Conservation (phyloP, 2,113 vertebrate genomes). For the Gallinago undulata region DNA sequence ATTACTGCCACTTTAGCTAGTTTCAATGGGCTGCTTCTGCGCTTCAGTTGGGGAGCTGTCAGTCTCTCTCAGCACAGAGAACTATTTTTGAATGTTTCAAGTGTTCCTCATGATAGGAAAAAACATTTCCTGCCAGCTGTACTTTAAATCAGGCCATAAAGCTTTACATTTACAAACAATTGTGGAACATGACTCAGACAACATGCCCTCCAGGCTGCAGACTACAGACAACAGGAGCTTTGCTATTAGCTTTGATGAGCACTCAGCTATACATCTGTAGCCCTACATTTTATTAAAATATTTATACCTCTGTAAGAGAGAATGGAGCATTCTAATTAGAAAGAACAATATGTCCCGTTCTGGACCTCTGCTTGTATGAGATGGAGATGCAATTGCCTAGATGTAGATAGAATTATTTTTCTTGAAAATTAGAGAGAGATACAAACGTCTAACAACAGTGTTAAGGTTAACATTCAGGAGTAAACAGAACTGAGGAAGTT, state of each 20-base stretch:
- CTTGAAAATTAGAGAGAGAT: neutral
- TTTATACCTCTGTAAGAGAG: neutral
- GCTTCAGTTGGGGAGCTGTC: neutral
- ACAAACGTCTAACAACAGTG: neutral
- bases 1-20: neutral
- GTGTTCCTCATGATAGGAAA: neutral
- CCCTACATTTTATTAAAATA: neutral
- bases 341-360: neutral
- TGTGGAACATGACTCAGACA: neutral
- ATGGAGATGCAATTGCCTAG: neutral
- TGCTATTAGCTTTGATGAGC: neutral
- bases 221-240: neutral
- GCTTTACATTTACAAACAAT: neutral
- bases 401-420: neutral
- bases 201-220: neutral
- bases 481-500: neutral
- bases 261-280: neutral
- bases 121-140: slow-evolving; percentile 12
- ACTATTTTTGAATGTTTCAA: neutral
- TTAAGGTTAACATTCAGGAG: neutral
- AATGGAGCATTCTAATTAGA: neutral
- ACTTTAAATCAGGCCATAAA: slow-evolving; percentile 36
- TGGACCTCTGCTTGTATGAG: neutral
- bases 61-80: neutral
- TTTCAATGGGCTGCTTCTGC: neutral